Base-by-base conservation (phyloP, 2,888 invertebrate genomes). In the Pseudanteris insignis region DNA sequence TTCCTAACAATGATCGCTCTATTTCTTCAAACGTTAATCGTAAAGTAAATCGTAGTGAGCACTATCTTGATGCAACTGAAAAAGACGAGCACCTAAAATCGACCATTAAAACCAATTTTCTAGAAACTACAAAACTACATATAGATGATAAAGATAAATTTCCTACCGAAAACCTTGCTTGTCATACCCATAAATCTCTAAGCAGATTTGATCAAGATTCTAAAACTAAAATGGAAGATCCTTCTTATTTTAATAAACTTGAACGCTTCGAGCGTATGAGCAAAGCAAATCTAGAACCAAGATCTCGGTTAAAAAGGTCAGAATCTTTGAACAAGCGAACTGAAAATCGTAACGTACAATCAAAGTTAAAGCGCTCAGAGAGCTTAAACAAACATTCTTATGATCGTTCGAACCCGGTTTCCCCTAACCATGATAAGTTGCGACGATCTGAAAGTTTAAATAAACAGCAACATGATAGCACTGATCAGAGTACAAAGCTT, bases 311-410 rank as follows among this genome's bases (percentile, higher is more conserved):
- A 33, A 85, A 85, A 70, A 83, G 88, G 50, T 86, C 88, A 24
- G 87, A 86, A 75, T 87, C 87, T 1, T 80, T 87, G 40, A 85
- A 85, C 70, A 85, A 87, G 68, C 83, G 84, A 12, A 82, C 83
- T 32, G 82, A 81, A 58, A 81, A 82, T 28, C 59, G 59, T n/a
- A 79, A 79, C 10, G 80, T 80, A 9, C 54, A 53, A n/a, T 81
- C 84, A 36, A 86, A 86, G 71, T 78, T 86, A 59, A 84, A 86
- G 69, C 83, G 85, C 68, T 86, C 86, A 10, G 87, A 87, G 75
- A 85, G 85, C 69, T 81, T 86, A 65, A 86, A 86, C 75, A 83
- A 84, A 68, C 84, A 83, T 68, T 74, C 75, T 0, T 80, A 75
- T 25, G 76, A 80, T 29, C 62, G 74, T 1, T 63, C 68, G 5